Evolutionary conservation across 2,797 vertebrate genomes (phyloP), one percentile per base, ranked within the genome.

Genomic region (Anabas testudineus): DNA sequence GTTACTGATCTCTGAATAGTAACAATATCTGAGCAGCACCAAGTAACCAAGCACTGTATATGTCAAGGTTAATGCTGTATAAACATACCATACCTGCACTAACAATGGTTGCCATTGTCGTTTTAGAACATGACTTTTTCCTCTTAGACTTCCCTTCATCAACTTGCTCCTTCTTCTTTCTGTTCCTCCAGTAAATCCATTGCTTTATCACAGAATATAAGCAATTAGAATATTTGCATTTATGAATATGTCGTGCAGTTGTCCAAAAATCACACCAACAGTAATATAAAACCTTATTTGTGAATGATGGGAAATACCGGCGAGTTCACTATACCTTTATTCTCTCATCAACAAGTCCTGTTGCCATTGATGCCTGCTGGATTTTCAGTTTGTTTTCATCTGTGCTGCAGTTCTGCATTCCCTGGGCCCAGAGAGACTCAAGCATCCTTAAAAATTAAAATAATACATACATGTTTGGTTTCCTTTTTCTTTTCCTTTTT

Each of bases 131-230:
- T 48, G 46, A 48, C 48, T 49, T 49, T 16, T 28, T 30, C 18
- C 3, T 14, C 26, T 49, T 49, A 28, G 48, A 24, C 1, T 49
- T 14, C 7, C 24, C 22, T 49, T n/a, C n/a, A n/a, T 16, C 48
- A 49, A 28, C 48, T 49, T 49, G 48, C 24, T 15, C 28, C 48
- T 2, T 49, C 26, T 28, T 49, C 26, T 49, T 49, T 30, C 26
- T 15, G 24, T 49, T 49, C 26, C 26, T 30, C 48, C 13, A 28
- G 48, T 30, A 49, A 49, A 49, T 49, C 48, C 48, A 30, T 49
- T 9, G 15, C 48, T 49, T 28, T 30, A 28, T 24, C 16, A 4
- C 13, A 28, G 7, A 26, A 49, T 1, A 49, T 16, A 3, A 28
- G 18, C 46, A 30, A 30, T 49, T 9, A 26, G 34, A 36, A 36